Base-by-base conservation (phyloP, 2,888 invertebrate genomes). In the Carcina quercana region DNA sequence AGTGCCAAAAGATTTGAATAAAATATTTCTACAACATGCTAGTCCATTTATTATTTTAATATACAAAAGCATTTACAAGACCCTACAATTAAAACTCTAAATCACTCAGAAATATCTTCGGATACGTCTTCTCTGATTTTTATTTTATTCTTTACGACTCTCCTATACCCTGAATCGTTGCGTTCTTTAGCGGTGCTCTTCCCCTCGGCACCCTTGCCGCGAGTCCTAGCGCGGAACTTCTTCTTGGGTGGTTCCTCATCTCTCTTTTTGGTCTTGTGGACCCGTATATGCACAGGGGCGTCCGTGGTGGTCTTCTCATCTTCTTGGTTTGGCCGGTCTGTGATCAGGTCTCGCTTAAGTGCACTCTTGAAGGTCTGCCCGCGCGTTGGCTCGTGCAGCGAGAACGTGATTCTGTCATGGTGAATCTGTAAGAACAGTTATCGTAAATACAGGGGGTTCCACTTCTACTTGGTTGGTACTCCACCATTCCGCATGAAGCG, bases 291-390 rank as follows among this genome's bases (percentile, higher is more conserved):
- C 2, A 40, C 26, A 12, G 46, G 50, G 2, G 28, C n/a, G 22
- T 64, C 67, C 0, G 60, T 53, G 1, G 37, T 37, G 1, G 47
- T 13, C 22, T 45, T 51, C 0, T 67, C 67, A 2, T 71, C 68
- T 0, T 60, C 67, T n/a, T n/a, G n/a, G n/a, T n/a, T n/a, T n/a
- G n/a, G n/a, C n/a, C n/a, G n/a, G 1, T 25, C 30, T 1, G 24
- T 10, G 0, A 32, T 32, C 2, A 53, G 30, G 25, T 80, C 80
- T 0, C 82, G 62, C 46, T 78, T 80, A 4, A 82, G 42, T 1
- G 72, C 72, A 43, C 80, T 82, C 48, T 82, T 82, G 48, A 73
- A 82, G 1, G 82, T 82, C 34, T 82, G 82, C 0, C 78, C 82
- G 3, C 82, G 62, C 0, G 68, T 59, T 0, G 82, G 80, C 42